Evolutionary conservation across 1,140 invertebrate genomes (phyloP).

Genomic region (Acromyrmex charruanus): DNA sequence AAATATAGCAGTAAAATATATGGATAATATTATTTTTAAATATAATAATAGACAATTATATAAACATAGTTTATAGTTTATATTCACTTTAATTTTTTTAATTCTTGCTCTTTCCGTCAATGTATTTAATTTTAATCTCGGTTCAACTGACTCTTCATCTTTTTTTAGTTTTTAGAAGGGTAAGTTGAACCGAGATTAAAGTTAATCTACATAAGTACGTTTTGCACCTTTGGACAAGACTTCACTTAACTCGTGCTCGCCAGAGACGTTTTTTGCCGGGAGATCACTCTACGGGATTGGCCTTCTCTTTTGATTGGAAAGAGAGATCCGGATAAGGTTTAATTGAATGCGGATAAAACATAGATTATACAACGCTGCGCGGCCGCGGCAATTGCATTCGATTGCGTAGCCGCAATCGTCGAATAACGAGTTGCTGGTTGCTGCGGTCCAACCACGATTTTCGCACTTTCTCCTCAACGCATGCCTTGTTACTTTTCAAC

Average conservation of each 20-base stretch:
- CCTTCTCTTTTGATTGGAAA: slow-evolving; percentile 6
- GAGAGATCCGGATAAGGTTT: slow-evolving; percentile 19
- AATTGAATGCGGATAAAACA: slow-evolving; percentile 48
- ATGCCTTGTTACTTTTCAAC: slow-evolving; percentile 29
- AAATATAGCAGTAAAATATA: not conserved
- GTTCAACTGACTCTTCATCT: too few species aligned
- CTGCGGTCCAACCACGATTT: slow-evolving; percentile 66
- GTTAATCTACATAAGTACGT: not conserved
- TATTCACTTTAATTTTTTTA: not conserved
- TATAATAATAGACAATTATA: not conserved
- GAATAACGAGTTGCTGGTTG: slow-evolving; percentile 41
- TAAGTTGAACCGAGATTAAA: too few species aligned
- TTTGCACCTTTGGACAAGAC: not conserved
- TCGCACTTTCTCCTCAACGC: slow-evolving; percentile 72
- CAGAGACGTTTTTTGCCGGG: not conserved
- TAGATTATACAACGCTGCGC: slow-evolving; percentile 42
- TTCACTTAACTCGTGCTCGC: not conserved
- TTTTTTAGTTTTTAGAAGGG: too few species aligned
- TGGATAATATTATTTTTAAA: not conserved
- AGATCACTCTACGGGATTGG: not conserved
- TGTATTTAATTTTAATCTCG: too few species aligned
- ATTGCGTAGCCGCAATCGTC: slow-evolving; percentile 40
- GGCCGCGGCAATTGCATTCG: slow-evolving; percentile 40
- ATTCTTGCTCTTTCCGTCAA: too few species aligned
- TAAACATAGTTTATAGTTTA: not conserved